A percentile compares a stretch with the other conserved stretches of the same genome.
Conservation (phyloP, 1,140 invertebrate species). For the Magallana ariakensis region DNA sequence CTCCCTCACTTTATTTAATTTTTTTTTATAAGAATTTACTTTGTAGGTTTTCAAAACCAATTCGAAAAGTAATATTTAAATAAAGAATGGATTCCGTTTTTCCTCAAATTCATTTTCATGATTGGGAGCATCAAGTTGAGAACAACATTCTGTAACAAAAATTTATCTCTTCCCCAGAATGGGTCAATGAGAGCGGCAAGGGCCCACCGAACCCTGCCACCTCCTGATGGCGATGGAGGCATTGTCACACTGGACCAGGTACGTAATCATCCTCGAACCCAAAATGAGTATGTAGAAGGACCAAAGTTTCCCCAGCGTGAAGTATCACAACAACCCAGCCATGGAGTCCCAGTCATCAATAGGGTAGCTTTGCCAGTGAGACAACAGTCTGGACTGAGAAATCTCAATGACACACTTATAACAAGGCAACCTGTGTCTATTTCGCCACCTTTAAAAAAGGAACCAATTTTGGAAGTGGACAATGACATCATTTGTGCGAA, state of each 20-base stretch:
- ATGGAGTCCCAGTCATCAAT: conserved; percentile 18
- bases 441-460: conserved; percentile 71
- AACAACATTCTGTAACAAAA: not conserved
- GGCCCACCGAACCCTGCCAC: conserved; percentile 59
- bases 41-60: no score
- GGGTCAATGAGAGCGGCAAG: conserved; percentile 57
- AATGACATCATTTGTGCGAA: conserved; percentile 88
- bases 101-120: no score
- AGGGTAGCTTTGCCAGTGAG: conserved; percentile 40
- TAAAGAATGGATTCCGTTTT: no score
- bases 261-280: conserved; percentile 69
- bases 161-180: not conserved
- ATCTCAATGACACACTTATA: conserved; percentile 53
- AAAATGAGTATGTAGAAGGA: conserved; percentile 78
- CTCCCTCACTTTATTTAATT: no score
- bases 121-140: not conserved
- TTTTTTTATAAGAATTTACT: no score
- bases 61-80: no score
- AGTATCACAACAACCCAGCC: conserved; percentile 39
- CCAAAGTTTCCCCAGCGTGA: conserved; percentile 59
- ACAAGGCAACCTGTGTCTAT: conserved; percentile 66
- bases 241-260: conserved; percentile 73
- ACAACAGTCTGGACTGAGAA: conserved; percentile 9
- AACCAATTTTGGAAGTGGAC: conserved; percentile 72
- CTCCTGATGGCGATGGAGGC: conserved; percentile 56